A percentile compares a stretch with the other conserved stretches of the same genome.
phyloP scores from a whole-genome alignment of 2,113 vertebrate genomes.

The Martes martes region DNA sequence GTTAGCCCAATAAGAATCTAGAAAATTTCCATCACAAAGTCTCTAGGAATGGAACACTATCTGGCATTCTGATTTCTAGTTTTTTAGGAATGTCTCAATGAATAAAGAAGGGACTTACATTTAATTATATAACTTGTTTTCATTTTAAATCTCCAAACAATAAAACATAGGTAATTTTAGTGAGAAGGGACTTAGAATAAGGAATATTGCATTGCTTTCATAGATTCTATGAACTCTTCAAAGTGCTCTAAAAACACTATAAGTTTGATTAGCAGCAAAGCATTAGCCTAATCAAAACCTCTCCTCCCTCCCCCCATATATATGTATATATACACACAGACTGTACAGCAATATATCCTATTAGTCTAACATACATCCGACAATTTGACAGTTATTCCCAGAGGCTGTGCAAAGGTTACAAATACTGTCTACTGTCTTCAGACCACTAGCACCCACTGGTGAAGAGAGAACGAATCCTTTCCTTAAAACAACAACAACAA shows the following conservation, averaged over 20 bases:
- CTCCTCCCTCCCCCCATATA: neutral
- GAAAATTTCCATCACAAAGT: neutral
- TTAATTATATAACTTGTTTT: conserved; percentile 43
- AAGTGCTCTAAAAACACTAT: conserved; percentile 64
- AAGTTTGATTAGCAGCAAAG: conserved; percentile 73
- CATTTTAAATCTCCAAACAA: conserved; percentile 17
- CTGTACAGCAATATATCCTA: neutral
- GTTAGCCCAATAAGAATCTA: neutral
- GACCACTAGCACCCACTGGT: conserved; percentile 59
- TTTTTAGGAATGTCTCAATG: neutral
- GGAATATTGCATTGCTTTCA: conserved; percentile 34
- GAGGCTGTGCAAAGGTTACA: conserved; percentile 56
- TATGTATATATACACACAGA: neutral
- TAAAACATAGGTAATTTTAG: conserved; percentile 46
- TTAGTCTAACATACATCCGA: conserved; percentile 49
- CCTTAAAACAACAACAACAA: conserved; percentile 37
- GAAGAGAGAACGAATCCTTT: conserved; percentile 44
- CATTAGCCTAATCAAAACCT: conserved; percentile 41
- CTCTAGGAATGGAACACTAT: neutral
- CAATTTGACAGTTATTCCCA: conserved; percentile 48
- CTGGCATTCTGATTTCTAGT: conserved; percentile 32
- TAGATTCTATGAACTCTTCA: conserved; percentile 37
- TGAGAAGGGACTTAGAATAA: neutral
- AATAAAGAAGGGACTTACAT: neutral
- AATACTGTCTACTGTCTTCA: conserved; percentile 69